Conservation (phyloP, 2,113 vertebrate species). For the Strix uralensis region DNA sequence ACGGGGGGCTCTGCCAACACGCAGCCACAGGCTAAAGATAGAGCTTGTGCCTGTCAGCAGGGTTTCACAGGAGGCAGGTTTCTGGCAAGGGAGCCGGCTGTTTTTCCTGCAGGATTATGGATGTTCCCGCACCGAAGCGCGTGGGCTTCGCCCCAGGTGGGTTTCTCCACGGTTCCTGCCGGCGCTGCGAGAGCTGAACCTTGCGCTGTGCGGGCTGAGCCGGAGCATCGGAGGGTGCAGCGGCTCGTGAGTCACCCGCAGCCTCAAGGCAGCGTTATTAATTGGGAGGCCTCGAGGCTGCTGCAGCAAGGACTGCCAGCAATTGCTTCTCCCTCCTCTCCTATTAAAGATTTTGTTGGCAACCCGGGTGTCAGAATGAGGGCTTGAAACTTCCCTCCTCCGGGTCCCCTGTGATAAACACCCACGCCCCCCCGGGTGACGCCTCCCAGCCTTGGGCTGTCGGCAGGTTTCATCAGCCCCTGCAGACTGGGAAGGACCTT, state of each 20-base stretch:
- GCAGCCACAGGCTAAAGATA: neutral
- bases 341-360: neutral
- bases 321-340: neutral
- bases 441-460: neutral
- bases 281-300: neutral
- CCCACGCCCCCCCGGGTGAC: too few species aligned
- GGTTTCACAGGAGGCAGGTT: neutral
- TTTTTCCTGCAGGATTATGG: neutral
- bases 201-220: neutral
- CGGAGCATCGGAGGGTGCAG: accelerated
- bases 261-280: neutral
- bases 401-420: neutral
- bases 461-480: neutral
- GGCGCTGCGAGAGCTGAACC: neutral
- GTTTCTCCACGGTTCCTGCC: neutral
- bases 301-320: neutral
- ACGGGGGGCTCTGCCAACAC: neutral
- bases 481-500: neutral
- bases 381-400: neutral
- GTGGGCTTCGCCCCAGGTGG: neutral
- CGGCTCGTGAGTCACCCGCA: neutral
- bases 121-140: too few species aligned
- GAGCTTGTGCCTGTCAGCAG: neutral
- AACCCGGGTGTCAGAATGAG: neutral
- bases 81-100: neutral